Base-by-base conservation (phyloP, 2,888 invertebrate species). In the Mimachlamys varia region DNA sequence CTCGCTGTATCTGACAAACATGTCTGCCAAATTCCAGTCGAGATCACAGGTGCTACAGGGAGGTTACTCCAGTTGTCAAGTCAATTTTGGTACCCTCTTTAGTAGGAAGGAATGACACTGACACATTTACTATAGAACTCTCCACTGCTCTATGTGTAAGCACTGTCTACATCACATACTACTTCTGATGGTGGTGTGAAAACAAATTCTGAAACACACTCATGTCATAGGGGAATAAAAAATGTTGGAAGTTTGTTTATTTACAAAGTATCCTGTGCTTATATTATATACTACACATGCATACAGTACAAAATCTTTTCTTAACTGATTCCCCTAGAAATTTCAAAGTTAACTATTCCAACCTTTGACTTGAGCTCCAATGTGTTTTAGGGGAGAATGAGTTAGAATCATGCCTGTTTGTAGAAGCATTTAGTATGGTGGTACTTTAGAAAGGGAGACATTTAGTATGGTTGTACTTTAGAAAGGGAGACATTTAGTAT, bases 1-100 rank as follows among this genome's bases (percentile, higher is more conserved):
- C 76, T 76, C 33, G 5, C 76, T 33, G 33, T 76, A 15, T 33
- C 76, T 76, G 76, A 76, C 76, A 76, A 76, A 76, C 76, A 76
- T 27, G 27, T 33, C 22, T 76, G 33, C 76, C 76, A 76, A 22
- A 58, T 22, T 33, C 33, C 22, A 76, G 76, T 33, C 1, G 13
- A 33, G 33, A 76, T 12, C 76, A 76, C 76, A 76, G 76, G 76
- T 76, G 76, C 76, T 76, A 76, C 76, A 76, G 76, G 76, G 76
- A 76, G 76, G 76, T 76, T 76, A 76, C 76, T 76, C 33, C 27
- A 76, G 76, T 76, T 27, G 76, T 76, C 76, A 76, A 76, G 76
- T 27, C 22, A 76, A 76, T 76, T 27, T 33, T 76, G 5, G 27
- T 27, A 76, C 4, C 76, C 27, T 76, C 76, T 1, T 2, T 50